phyloP scores from a whole-genome alignment of 2,888 invertebrate genomes.

The Pristionchus exspectatus region DNA sequence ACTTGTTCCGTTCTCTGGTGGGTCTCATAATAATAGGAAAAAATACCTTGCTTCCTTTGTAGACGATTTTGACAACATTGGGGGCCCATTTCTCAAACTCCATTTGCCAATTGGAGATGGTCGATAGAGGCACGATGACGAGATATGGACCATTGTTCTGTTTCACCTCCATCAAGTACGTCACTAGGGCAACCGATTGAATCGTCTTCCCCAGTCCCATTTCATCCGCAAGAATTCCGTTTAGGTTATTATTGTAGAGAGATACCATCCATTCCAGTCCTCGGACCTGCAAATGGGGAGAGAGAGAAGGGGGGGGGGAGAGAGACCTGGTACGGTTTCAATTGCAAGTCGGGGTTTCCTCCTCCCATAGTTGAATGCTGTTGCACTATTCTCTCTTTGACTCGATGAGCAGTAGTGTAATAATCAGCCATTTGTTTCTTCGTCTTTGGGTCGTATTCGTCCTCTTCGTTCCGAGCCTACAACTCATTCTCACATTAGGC shows the following conservation, averaged over 20 bases:
- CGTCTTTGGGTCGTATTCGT: conserved; percentile 91
- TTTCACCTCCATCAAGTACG: conserved; percentile 98
- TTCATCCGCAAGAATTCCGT: conserved; percentile 98
- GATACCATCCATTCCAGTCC: conserved; percentile 99
- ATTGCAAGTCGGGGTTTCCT: conserved; percentile 83
- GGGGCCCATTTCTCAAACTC: conserved; percentile 99
- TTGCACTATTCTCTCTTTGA: conserved; percentile 93
- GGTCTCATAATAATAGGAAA: neutral
- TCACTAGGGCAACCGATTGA: conserved; percentile 96
- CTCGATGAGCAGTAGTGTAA: conserved; percentile 95
- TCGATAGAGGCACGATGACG: conserved; percentile 98
- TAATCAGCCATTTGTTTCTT: conserved; percentile 89
- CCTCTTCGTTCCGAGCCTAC: conserved; percentile 84
- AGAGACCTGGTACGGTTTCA: conserved; percentile 95
- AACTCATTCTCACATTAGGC: neutral
- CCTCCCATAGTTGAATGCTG: conserved; percentile 95
- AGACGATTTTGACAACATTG: conserved; percentile 84
- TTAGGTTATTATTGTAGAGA: conserved; percentile 97
- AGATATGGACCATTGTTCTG: conserved; percentile 97
- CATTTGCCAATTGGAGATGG: conserved; percentile 97
- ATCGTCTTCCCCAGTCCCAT: conserved; percentile 85
- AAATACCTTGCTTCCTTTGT: conserved; percentile 88
- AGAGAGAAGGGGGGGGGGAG: neutral
- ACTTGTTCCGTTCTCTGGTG: too few species aligned
- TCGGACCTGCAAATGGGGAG: conserved; percentile 80